Evolutionary conservation across 2,113 vertebrate species (phyloP).

Genomic region (Argyrosomus japonicus): DNA sequence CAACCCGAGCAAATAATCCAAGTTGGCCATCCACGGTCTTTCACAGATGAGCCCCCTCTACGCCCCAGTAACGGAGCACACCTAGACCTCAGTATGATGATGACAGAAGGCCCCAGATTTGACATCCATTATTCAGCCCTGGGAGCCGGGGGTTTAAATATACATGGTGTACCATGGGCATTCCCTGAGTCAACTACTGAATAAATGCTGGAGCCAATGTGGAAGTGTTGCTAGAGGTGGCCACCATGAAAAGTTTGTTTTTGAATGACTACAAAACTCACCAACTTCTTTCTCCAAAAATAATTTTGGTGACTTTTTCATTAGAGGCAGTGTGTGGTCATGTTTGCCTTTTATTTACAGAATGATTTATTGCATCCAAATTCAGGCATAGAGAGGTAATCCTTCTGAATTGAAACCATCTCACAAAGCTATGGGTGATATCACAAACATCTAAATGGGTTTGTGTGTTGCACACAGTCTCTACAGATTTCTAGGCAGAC

Average conservation of each 20-base stretch:
- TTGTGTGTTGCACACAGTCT: background rate
- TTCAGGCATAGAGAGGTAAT: background rate
- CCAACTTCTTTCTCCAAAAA: background rate
- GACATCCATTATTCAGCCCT: conserved; percentile 85
- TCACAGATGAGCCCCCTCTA: conserved; percentile 66
- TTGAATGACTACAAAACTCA: background rate
- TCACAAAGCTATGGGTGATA: background rate
- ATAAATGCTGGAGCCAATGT: background rate
- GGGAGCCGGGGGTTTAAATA: conserved; percentile 76
- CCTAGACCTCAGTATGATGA: conserved; percentile 58
- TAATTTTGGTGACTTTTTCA: background rate
- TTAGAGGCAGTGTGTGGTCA: background rate
- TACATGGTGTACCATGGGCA: conserved; percentile 70
- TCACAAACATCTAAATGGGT: background rate
- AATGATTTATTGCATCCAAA: background rate
- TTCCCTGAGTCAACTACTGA: conserved; percentile 38
- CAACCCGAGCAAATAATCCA: conserved; percentile 68
- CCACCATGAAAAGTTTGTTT: background rate
- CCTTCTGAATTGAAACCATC: background rate
- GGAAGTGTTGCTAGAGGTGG: background rate
- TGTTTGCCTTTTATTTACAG: background rate
- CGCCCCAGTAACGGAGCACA: conserved; percentile 39
- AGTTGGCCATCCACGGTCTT: conserved; percentile 50
- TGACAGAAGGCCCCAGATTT: conserved; percentile 84
- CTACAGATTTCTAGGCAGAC: background rate